phyloP scores from a whole-genome alignment of 2,797 vertebrate genomes.

The Diplodus puntazzo region DNA sequence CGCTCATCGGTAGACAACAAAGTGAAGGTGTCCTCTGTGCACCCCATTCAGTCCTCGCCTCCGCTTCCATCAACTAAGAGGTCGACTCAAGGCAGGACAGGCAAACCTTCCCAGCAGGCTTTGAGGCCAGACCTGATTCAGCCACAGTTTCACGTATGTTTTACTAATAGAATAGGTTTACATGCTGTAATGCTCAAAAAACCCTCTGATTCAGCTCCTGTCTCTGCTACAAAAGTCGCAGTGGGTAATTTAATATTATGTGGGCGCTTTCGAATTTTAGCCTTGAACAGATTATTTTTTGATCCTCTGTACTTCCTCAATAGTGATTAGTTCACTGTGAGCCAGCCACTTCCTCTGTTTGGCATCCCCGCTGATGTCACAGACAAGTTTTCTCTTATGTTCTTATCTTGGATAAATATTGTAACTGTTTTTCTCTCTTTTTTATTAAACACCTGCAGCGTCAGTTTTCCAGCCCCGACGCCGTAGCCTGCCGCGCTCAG shows the following conservation, averaged over 20 bases:
- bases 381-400: no score
- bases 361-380: no score
- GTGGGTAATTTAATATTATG: no score
- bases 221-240: no score
- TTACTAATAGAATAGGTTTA: no score
- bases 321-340: no score
- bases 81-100: neutral
- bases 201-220: no score
- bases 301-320: no score
- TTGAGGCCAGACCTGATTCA: fast-evolving
- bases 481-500: neutral
- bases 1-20: neutral
- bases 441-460: conserved; percentile 45
- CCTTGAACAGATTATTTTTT: no score
- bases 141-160: conserved; percentile 42
- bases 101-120: fast-evolving
- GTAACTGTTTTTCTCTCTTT: neutral
- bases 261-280: no score
- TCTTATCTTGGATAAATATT: neutral
- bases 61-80: fast-evolving
- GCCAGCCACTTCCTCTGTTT: no score
- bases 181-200: no score
- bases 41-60: conserved; percentile 16
- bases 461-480: conserved; percentile 58
- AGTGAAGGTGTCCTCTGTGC: conserved; percentile 33